phyloP scores from a whole-genome alignment of 2,888 invertebrate species.

The Tenthredo amoena region DNA sequence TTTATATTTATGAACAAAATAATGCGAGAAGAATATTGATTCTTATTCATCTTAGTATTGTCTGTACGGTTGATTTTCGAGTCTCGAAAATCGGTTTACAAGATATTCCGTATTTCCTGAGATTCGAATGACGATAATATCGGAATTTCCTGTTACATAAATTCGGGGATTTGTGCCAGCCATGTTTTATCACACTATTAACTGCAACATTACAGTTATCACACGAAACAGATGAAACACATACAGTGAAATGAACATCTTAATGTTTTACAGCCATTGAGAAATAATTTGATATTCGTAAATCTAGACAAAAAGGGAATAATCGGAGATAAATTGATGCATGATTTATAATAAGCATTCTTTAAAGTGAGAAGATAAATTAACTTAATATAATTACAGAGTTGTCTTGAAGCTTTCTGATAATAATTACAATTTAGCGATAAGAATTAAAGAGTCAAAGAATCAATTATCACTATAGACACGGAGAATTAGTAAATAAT shows the following conservation, averaged over 20 bases:
- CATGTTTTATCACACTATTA: neutral
- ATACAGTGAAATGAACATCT: neutral
- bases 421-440: neutral
- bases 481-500: neutral
- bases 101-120: neutral
- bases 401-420: neutral
- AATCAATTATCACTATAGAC: neutral
- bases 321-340: neutral
- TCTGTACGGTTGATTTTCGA: neutral
- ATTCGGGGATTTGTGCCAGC: neutral
- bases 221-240: neutral
- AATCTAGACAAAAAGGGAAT: neutral
- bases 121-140: neutral
- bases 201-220: neutral
- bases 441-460: neutral
- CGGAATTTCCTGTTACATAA: neutral
- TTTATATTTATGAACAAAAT: neutral
- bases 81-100: neutral
- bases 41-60: neutral
- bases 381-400: neutral
- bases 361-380: neutral
- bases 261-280: neutral
- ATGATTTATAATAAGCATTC: neutral
- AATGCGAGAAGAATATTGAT: conserved; percentile 1
- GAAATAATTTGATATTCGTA: neutral